Conservation (phyloP, 1,140 invertebrate species). For the Gonatopus flavifemur region DNA sequence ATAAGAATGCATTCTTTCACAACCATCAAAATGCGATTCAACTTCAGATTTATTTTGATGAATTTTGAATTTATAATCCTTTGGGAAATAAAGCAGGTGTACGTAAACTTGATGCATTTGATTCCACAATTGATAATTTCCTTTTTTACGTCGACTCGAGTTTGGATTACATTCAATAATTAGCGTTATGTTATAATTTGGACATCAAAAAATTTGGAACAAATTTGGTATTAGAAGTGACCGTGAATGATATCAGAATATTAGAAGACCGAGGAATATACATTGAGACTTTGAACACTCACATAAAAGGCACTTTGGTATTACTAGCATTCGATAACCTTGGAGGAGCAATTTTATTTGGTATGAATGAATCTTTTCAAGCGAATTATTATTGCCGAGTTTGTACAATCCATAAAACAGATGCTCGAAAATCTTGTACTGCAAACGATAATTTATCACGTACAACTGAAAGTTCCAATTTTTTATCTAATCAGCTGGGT, state of each 20-base stretch:
- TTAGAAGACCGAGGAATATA: not conserved
- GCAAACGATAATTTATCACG: no score
- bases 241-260: not conserved
- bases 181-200: not conserved
- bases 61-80: not conserved
- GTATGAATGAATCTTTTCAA: not conserved
- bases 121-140: not conserved
- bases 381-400: not conserved
- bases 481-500: no score
- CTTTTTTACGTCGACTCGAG: not conserved
- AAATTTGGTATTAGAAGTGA: not conserved
- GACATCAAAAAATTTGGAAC: not conserved
- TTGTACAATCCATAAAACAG: no score
- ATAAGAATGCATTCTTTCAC: not conserved
- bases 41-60: not conserved
- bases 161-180: not conserved
- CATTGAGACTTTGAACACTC: not conserved
- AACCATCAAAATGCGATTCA: not conserved
- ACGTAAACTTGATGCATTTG: not conserved
- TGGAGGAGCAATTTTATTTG: not conserved
- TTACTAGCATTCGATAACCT: not conserved
- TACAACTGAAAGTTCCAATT: no score
- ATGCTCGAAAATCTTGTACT: no score
- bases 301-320: not conserved
- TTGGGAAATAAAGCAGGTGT: not conserved